Evolutionary conservation across 2,888 invertebrate species (phyloP).

Genomic region (Mimas tiliae): DNA sequence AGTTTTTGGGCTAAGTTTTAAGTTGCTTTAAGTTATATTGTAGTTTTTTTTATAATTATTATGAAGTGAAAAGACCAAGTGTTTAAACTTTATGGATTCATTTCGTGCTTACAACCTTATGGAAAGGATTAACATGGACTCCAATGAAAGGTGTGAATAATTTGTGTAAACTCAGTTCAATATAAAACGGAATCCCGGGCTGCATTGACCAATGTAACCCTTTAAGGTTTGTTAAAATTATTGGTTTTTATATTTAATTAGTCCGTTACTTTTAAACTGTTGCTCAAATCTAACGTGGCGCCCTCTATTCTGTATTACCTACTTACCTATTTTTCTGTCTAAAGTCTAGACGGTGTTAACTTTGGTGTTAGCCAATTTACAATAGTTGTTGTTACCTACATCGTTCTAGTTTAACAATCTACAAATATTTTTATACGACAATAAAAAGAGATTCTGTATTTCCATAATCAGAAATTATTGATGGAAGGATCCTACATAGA

Average conservation of each 20-base stretch:
- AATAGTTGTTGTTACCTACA: too few relatives aligned
- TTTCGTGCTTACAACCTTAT: constrained; percentile 50
- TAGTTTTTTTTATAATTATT: neutral
- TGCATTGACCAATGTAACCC: constrained; percentile 5
- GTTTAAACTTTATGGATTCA: constrained; percentile 16
- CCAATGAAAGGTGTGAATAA: constrained; percentile 49
- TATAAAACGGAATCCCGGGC: neutral
- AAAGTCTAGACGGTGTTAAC: too few relatives aligned
- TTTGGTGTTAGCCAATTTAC: too few relatives aligned
- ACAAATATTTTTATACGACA: too few relatives aligned
- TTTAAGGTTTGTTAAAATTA: constrained; percentile 6
- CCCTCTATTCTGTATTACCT: constrained; percentile 6
- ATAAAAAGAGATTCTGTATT: too few relatives aligned
- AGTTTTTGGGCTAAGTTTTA: too few relatives aligned
- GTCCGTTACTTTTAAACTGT: constrained; percentile 19
- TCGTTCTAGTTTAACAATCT: too few relatives aligned
- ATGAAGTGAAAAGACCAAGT: constrained; percentile 6
- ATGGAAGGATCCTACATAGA: too few relatives aligned
- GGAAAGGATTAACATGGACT: constrained; percentile 53
- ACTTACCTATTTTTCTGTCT: neutral
- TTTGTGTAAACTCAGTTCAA: constrained; percentile 32
- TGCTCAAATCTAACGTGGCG: neutral
- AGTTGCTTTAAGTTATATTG: neutral
- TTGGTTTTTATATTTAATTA: neutral
- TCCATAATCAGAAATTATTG: too few relatives aligned